Percentiles rank a stretch among this genome's conserved stretches.
Conservation (phyloP, 2,888 invertebrate species). For the Geotrupes spiniger region DNA sequence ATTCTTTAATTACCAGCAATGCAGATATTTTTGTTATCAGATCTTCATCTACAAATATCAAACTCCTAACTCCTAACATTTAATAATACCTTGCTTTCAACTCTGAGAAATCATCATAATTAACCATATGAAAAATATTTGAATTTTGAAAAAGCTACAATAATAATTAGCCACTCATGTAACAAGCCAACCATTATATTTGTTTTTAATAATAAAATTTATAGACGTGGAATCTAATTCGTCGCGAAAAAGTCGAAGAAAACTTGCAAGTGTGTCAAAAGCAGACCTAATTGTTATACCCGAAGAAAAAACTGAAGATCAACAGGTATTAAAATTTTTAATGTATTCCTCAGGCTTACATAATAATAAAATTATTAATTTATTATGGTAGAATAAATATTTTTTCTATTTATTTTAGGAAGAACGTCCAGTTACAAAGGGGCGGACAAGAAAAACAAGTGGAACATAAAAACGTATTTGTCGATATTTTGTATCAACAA, state of each 20-base stretch:
- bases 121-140: too few relatives aligned
- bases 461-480: not conserved
- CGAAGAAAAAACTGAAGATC: not conserved
- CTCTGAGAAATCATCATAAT: too few relatives aligned
- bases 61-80: too few relatives aligned
- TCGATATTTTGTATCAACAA: not conserved
- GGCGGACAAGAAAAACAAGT: not conserved
- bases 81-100: too few relatives aligned
- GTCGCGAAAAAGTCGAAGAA: conserved; percentile 1
- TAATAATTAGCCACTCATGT: not conserved
- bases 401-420: not conserved
- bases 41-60: too few relatives aligned
- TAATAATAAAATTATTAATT: too few relatives aligned
- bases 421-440: not conserved
- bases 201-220: not conserved
- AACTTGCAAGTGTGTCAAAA: not conserved
- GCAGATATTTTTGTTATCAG: too few relatives aligned
- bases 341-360: too few relatives aligned
- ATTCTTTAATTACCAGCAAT: too few relatives aligned
- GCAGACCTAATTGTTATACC: not conserved
- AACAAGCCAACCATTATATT: not conserved
- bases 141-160: too few relatives aligned
- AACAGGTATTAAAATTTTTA: too few relatives aligned
- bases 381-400: too few relatives aligned
- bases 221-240: not conserved